phyloP scores from a whole-genome alignment of 2,113 vertebrate genomes.

The Oplegnathus fasciatus region DNA sequence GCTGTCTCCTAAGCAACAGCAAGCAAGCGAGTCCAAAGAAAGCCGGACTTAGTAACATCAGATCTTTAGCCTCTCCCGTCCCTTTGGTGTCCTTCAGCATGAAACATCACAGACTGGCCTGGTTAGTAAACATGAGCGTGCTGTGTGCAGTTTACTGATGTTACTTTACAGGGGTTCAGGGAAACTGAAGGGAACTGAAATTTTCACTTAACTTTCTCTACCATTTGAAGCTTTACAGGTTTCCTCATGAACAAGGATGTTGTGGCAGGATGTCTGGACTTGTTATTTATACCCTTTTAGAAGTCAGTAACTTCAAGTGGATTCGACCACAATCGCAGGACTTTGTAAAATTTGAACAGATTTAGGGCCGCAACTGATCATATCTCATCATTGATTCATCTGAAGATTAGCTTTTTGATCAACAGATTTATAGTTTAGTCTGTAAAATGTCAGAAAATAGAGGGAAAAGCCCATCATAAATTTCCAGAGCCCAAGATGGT shows the following conservation, averaged over 20 bases:
- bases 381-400: background rate
- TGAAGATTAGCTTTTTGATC: background rate
- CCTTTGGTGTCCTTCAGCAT: constrained; percentile 62
- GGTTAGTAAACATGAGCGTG: constrained; percentile 51
- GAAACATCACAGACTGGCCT: constrained; percentile 53
- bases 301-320: background rate
- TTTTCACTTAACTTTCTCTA: background rate
- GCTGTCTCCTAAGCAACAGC: constrained; percentile 64
- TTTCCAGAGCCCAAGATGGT: background rate
- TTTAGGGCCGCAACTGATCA: background rate
- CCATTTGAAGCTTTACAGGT: background rate
- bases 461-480: background rate
- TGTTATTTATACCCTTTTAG: background rate
- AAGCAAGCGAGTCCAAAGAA: constrained; percentile 32
- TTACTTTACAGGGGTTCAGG: constrained; percentile 5
- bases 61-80: constrained; percentile 48
- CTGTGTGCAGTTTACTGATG: constrained; percentile 49
- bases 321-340: background rate
- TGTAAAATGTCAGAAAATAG: background rate
- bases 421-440: background rate
- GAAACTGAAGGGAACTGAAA: background rate
- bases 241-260: background rate
- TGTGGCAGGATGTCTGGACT: background rate
- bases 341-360: background rate
- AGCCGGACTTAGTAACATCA: constrained; percentile 38